A percentile compares a stretch with the other conserved stretches of the same genome.
Conservation (phyloP, 2,888 invertebrate species). For the Dolichomitus sp. region DNA sequence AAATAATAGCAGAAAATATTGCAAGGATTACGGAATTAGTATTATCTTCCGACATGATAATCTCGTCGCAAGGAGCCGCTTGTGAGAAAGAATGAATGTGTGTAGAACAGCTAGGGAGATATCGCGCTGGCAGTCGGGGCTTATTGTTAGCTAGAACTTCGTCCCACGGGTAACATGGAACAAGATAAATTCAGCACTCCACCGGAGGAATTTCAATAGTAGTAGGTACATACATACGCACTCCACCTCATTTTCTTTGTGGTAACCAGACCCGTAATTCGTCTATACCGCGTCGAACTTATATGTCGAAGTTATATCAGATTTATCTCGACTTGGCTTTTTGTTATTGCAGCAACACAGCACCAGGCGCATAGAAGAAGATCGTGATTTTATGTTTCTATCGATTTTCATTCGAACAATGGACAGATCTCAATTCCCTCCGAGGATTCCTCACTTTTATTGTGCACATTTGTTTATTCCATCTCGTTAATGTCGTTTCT, state of each 20-base stretch:
- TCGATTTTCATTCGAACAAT: conserved; percentile 38
- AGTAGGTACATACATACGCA: conserved; percentile 26
- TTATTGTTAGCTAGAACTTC: conserved; percentile 29
- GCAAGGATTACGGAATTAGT: conserved; percentile 39
- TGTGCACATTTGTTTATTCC: background rate
- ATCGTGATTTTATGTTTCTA: conserved; percentile 25
- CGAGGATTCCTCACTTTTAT: conserved; percentile 43
- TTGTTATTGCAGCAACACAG: background rate
- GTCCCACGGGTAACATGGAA: conserved; percentile 55
- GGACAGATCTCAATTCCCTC: conserved; percentile 34
- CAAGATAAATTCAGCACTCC: conserved; percentile 45
- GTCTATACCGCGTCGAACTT: conserved; percentile 46
- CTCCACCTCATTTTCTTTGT: conserved; percentile 36
- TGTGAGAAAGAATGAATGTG: conserved; percentile 51
- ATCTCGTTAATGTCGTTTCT: background rate
- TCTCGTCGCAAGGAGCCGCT: conserved; percentile 32
- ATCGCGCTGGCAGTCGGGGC: conserved; percentile 37
- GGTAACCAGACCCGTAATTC: conserved; percentile 41
- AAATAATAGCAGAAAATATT: conserved; percentile 15
- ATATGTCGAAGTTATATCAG: conserved; percentile 58
- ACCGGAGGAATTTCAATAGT: conserved; percentile 8
- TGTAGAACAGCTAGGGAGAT: conserved; percentile 51
- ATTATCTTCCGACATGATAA: conserved; percentile 52
- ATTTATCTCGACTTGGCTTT: conserved; percentile 43
- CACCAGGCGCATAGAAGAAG: background rate